These are phyloP conservation scores for Venustaconcha ellipsiformis DNA, from an alignment of 1,140 invertebrate genomes.

Conservation along the genomic window DNA sequence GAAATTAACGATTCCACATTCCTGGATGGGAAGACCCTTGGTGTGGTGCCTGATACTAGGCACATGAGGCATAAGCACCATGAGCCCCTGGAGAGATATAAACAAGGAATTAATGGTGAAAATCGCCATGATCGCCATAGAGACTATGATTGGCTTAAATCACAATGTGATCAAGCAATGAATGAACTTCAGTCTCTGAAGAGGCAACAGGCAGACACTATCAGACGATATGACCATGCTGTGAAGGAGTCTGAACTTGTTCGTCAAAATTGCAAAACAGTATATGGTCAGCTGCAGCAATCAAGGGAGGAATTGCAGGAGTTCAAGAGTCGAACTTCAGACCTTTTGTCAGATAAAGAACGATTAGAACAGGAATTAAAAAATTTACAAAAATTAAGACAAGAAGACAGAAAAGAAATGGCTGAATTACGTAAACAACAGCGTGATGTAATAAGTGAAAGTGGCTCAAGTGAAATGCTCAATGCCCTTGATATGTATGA, in stretches of 20 bases:
- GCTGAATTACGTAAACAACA: conserved; percentile 70
- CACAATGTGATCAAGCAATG: conserved; percentile 87
- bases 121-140: conserved; percentile 55
- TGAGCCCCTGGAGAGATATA: conserved; percentile 19
- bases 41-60: conserved; percentile 11
- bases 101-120: conserved; percentile 39
- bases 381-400: conserved; percentile 72
- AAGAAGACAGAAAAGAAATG: conserved; percentile 73
- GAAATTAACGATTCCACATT: conserved; percentile 30
- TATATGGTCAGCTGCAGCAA: conserved; percentile 83
- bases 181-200: conserved; percentile 84
- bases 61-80: conserved; percentile 27
- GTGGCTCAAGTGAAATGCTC: conserved; percentile 72
- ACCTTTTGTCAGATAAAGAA: conserved; percentile 85
- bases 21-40: neutral
- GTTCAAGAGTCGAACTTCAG: conserved; percentile 81
- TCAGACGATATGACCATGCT: conserved; percentile 76
- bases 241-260: conserved; percentile 88
- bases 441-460: conserved; percentile 66
- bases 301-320: conserved; percentile 80
- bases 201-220: conserved; percentile 82
- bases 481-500: conserved; percentile 83
- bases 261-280: conserved; percentile 83
- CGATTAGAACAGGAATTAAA: conserved; percentile 84
- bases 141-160: conserved; percentile 85